A percentile compares a stretch with the other conserved stretches of the same genome.
These are phyloP conservation scores for Calliopsis andreniformis DNA, from an alignment of 1,140 invertebrate genomes.

Conservation along the genomic window DNA sequence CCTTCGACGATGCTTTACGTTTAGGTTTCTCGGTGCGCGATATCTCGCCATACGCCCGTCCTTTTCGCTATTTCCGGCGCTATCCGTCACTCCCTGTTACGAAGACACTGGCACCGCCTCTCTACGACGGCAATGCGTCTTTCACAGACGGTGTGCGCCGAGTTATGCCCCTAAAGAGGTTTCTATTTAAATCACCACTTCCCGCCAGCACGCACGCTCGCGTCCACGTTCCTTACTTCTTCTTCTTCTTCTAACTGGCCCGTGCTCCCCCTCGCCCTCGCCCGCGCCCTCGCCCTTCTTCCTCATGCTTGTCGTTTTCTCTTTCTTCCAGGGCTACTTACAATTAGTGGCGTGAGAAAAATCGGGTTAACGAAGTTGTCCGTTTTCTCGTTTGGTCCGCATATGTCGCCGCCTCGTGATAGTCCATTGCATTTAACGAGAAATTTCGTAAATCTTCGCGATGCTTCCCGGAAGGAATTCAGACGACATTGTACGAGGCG, in stretches of 20 bases:
- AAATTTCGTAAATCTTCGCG: constrained; percentile 2
- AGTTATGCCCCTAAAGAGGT: constrained; percentile 79
- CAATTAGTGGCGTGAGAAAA: constrained; percentile 23
- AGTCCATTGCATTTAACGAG: constrained; percentile 18
- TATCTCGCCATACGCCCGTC: constrained; percentile 37
- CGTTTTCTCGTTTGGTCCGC: neutral
- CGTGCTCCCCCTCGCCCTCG: neutral
- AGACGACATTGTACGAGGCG: neutral
- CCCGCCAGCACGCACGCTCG: constrained; percentile 42
- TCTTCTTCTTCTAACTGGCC: constrained; percentile 3
- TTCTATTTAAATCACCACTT: constrained; percentile 78
- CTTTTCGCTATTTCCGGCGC: constrained; percentile 79
- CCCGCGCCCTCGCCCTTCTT: neutral
- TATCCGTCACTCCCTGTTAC: constrained; percentile 79
- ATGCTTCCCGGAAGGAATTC: constrained; percentile 16
- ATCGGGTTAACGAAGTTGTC: constrained; percentile 5
- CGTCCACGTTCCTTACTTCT: constrained; percentile 27
- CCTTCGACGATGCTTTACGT: constrained; percentile 63
- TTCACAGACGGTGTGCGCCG: constrained; percentile 75
- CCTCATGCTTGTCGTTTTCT: neutral
- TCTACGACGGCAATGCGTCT: constrained; percentile 73
- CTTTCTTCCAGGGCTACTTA: neutral
- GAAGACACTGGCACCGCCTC: constrained; percentile 74
- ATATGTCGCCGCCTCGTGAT: neutral
- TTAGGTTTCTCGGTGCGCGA: constrained; percentile 27